A percentile compares a stretch with the other conserved stretches of the same genome.
Conservation (phyloP, 2,797 vertebrate genomes). For the Antennarius maculatus region DNA sequence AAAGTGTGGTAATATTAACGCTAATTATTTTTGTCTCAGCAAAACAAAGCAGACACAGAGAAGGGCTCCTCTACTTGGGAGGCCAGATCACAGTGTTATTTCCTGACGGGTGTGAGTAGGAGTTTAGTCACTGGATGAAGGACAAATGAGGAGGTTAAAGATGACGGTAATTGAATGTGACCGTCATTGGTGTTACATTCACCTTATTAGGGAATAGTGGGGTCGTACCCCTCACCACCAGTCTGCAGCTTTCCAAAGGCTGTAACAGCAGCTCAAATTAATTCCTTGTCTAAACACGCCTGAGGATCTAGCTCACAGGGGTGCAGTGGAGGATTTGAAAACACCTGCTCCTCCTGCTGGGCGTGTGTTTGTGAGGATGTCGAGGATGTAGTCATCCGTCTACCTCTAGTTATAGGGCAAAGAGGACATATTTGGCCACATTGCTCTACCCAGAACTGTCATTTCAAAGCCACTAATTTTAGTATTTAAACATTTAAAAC, state of each 20-base stretch:
- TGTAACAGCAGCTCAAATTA: constrained; percentile 70
- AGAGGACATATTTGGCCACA: constrained; percentile 31
- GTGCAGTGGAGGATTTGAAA: constrained; percentile 50
- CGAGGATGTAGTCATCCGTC: constrained; percentile 9
- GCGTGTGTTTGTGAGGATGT: not conserved
- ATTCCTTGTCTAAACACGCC: constrained; percentile 74
- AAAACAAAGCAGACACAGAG: too few relatives aligned
- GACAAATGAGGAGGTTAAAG: constrained; percentile 44
- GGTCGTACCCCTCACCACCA: constrained; percentile 41
- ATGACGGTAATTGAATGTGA: constrained; percentile 67
- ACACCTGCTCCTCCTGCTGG: constrained; percentile 66
- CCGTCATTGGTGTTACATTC: constrained; percentile 58
- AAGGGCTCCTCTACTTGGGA: too few relatives aligned
- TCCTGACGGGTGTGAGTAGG: too few relatives aligned
- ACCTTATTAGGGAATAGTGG: constrained; percentile 62
- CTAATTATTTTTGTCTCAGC: too few relatives aligned
- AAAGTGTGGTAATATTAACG: too few relatives aligned
- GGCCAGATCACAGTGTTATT: too few relatives aligned
- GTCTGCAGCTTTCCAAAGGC: constrained; percentile 55
- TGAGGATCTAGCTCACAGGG: constrained; percentile 54
- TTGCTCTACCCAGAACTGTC: constrained; percentile 34
- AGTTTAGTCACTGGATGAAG: not conserved
- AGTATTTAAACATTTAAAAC: constrained; percentile 27
- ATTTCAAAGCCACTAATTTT: constrained; percentile 37
- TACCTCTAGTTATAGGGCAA: constrained; percentile 36